These are phyloP conservation scores for Odocoileus virginianus DNA, from an alignment of 2,113 vertebrate genomes.

Conservation along the genomic window DNA sequence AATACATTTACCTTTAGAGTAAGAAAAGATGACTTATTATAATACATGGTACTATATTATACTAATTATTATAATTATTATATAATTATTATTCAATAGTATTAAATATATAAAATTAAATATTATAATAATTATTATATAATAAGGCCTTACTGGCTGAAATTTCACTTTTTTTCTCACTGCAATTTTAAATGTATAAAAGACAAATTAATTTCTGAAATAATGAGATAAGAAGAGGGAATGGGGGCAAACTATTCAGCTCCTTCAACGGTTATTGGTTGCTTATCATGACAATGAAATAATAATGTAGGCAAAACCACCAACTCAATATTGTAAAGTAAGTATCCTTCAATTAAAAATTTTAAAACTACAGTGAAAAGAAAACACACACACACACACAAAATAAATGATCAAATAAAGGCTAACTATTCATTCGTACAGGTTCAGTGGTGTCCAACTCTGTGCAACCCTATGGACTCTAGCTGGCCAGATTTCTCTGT, in stretches of 20 bases:
- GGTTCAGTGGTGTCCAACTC: too few relatives aligned
- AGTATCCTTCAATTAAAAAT: too few relatives aligned
- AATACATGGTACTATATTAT: not conserved
- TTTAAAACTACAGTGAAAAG: too few relatives aligned
- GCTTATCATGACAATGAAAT: not conserved
- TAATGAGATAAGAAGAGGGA: not conserved
- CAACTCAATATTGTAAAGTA: too few relatives aligned
- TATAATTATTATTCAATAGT: too few relatives aligned
- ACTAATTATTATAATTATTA: too few relatives aligned
- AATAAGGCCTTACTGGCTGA: not conserved
- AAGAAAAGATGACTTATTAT: not conserved
- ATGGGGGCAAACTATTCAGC: not conserved
- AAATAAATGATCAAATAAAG: not conserved
- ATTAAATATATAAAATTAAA: too few relatives aligned
- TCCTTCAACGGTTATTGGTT: not conserved
- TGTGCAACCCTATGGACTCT: too few relatives aligned
- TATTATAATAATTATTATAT: too few relatives aligned
- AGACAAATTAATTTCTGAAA: conserved; percentile 23
- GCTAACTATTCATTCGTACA: too few relatives aligned
- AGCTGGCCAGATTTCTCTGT: too few relatives aligned
- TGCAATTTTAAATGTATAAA: not conserved
- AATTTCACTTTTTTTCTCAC: not conserved
- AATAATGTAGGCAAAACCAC: not conserved
- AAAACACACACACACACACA: not conserved
- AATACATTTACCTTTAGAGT: not conserved